Conservation (phyloP, 2,888 invertebrate genomes). For the Dryobota labecula region DNA sequence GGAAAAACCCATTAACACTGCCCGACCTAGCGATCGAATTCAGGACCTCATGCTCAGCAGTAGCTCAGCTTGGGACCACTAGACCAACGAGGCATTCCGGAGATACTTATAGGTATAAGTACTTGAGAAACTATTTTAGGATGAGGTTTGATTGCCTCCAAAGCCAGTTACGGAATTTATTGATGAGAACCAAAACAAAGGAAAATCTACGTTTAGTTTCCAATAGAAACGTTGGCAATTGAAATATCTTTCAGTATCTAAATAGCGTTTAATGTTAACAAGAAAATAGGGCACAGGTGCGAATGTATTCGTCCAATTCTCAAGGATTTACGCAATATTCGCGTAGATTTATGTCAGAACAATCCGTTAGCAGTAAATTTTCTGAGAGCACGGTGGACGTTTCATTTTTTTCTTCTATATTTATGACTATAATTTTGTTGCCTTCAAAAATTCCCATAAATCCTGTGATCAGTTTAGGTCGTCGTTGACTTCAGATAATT, state of each 20-base stretch:
- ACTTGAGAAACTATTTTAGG: conserved; percentile 33
- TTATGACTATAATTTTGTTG: not conserved
- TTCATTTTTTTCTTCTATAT: not conserved
- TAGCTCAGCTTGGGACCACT: not conserved
- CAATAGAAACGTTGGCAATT: conserved; percentile 1
- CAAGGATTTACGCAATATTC: conserved; percentile 17
- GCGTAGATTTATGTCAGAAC: conserved; percentile 22
- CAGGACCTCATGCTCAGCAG: too few species aligned
- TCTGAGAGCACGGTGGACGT: not conserved
- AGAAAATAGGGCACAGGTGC: conserved; percentile 48
- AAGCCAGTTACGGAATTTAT: conserved; percentile 23
- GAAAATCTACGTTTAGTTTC: conserved; percentile 15
- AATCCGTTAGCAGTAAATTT: conserved; percentile 20
- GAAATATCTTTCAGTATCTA: not conserved
- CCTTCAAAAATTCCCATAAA: not conserved
- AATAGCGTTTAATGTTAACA: conserved; percentile 11
- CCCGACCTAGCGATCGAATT: too few species aligned
- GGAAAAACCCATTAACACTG: too few species aligned
- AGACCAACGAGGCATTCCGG: not conserved
- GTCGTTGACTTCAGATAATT: not conserved
- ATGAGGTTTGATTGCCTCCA: conserved; percentile 7
- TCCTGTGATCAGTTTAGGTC: not conserved
- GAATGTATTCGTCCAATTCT: conserved; percentile 23
- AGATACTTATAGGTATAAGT: too few species aligned
- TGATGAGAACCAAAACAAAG: conserved; percentile 14